A percentile compares a stretch with the other conserved stretches of the same genome.
phyloP scores from a whole-genome alignment of 2,888 invertebrate species.

The Rhagonycha fulva region DNA sequence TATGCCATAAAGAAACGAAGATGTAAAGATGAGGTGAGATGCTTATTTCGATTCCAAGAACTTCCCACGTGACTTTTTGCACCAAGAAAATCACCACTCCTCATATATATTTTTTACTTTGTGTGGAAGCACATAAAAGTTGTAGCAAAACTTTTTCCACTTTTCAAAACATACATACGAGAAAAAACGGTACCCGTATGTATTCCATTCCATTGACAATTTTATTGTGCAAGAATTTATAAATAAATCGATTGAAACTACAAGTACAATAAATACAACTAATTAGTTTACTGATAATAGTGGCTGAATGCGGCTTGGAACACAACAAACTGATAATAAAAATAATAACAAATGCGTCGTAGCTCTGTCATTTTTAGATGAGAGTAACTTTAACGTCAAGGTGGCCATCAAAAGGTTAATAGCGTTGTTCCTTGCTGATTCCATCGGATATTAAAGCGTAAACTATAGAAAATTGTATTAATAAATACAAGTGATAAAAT shows the following conservation, averaged over 20 bases:
- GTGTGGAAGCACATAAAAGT: not conserved
- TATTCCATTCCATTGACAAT: not conserved
- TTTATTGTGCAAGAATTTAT: not conserved
- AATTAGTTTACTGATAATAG: not conserved
- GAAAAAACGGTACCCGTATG: not conserved
- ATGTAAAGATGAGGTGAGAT: not conserved
- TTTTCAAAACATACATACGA: not conserved
- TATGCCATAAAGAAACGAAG: not conserved
- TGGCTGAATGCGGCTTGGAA: not conserved
- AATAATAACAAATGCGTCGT: not conserved
- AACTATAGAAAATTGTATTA: not conserved
- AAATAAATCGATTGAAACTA: not conserved
- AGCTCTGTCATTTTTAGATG: not conserved
- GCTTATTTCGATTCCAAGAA: not conserved
- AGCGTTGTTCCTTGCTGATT: constrained; percentile 11
- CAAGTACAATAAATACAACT: not conserved
- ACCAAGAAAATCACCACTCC: not conserved
- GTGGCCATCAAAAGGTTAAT: constrained; percentile 20
- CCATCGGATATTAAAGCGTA: not conserved
- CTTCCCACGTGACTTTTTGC: not conserved
- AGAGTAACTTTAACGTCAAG: constrained; percentile 19
- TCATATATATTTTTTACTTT: not conserved
- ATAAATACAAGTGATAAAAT: not conserved
- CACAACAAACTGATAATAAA: not conserved
- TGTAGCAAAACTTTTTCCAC: too few relatives aligned